Percentiles rank a stretch among this genome's conserved stretches.
Evolutionary conservation across 2,113 vertebrate species (phyloP).

Genomic region (Rhombomys opimus): DNA sequence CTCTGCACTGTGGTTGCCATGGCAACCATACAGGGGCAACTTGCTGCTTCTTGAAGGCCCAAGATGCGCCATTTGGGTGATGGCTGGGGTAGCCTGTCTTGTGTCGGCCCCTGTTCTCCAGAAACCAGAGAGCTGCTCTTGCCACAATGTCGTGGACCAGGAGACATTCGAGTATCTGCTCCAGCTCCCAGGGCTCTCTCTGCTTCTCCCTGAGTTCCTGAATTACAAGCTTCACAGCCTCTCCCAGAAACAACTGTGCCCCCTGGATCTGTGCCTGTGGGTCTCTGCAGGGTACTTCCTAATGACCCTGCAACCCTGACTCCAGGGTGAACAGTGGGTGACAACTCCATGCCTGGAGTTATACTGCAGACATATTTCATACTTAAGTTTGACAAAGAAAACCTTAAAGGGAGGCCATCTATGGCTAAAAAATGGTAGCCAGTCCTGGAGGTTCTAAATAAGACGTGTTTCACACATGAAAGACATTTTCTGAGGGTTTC

Average conservation of each 20-base stretch:
- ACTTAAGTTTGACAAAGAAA: slow-evolving; percentile 7
- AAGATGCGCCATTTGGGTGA: neutral
- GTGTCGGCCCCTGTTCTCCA: neutral
- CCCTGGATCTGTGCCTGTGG: fast-evolving
- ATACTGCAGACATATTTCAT: neutral
- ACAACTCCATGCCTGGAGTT: neutral
- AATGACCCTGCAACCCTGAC: neutral
- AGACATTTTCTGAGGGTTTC: slow-evolving; percentile 69
- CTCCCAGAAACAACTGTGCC: neutral
- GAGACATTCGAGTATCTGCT: neutral
- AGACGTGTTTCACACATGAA: neutral
- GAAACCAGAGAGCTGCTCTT: neutral
- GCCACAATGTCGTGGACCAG: neutral
- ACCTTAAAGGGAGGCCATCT: neutral
- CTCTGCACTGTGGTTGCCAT: neutral
- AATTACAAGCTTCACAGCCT: neutral
- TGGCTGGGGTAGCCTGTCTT: fast-evolving
- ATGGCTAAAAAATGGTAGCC: slow-evolving; percentile 29
- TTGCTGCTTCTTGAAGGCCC: slow-evolving; percentile 62
- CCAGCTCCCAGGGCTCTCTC: neutral
- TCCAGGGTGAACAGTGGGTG: neutral
- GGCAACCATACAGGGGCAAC: slow-evolving; percentile 1
- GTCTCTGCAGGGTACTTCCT: neutral
- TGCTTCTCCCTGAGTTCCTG: neutral
- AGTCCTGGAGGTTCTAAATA: slow-evolving; percentile 53